phyloP scores from a whole-genome alignment of 2,113 vertebrate genomes.

The Megaceryle torquata region DNA sequence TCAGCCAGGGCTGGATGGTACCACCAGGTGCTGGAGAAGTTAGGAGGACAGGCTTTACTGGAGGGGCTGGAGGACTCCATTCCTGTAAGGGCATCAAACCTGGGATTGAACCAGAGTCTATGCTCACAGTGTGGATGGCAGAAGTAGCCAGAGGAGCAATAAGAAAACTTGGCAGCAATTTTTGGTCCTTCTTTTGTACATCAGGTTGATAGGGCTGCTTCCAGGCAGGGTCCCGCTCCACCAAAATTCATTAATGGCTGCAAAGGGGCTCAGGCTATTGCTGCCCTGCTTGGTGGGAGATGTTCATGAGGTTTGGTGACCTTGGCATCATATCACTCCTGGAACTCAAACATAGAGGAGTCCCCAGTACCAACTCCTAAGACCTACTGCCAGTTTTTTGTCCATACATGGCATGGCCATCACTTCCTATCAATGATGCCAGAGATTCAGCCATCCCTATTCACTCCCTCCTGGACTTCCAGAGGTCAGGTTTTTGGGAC shows the following conservation, averaged over 20 bases:
- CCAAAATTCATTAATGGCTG: background rate
- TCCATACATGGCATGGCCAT: background rate
- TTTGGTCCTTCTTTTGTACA: background rate
- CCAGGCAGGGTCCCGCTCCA: background rate
- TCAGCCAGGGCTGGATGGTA: background rate
- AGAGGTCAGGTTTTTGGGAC: background rate
- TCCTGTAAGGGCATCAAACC: background rate
- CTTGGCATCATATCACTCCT: background rate
- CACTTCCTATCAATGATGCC: background rate
- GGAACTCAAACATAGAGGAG: background rate
- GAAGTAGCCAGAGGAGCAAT: background rate
- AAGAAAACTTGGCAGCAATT: background rate
- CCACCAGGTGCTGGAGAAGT: background rate
- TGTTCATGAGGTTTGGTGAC: background rate
- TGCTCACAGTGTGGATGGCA: background rate
- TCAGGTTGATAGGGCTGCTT: background rate
- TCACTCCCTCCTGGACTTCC: background rate
- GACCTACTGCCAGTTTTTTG: background rate
- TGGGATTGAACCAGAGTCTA: accelerated
- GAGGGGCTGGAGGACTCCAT: background rate
- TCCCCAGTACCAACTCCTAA: background rate
- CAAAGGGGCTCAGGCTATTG: background rate
- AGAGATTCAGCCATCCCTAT: background rate
- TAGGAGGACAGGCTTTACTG: background rate
- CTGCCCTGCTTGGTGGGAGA: background rate